Base-by-base conservation (phyloP, 2,113 vertebrate species). In the Oceanodroma tethys region DNA sequence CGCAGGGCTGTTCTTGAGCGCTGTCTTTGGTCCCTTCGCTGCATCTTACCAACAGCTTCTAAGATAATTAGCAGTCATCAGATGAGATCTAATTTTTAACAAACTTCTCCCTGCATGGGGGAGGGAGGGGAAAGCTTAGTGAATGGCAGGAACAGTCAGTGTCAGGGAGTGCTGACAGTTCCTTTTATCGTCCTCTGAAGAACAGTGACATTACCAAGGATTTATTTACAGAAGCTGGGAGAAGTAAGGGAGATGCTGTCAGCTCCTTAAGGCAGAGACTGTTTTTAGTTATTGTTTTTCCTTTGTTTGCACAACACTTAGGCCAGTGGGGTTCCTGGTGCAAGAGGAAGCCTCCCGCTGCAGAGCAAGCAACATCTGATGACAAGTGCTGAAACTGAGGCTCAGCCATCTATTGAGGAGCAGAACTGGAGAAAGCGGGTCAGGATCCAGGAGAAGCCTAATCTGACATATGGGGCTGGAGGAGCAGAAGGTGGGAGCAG, bases 151-250 rank as follows among this genome's bases (percentile, higher is more conserved):
- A 91, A 75, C 75, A 94, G 63, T 62, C 91, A 59, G 67, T 42
- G 67, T 70, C 58, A 53, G 86, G 38, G 91, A 80, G 93, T 63
- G 93, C 90, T 1, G 34, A 96, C 75, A 73, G 85, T 50, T 83
- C 67, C 79, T 97, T 92, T 91, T 86, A 94, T 80, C 20, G 0
- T 92, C 32, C 74, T 83, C 63, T 6, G 10, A 88, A 62, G 71
- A 81, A 7, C 58, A 86, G 67, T 7, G 62, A 93, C 75, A 58
- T 76, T 47, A 55, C 45, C 82, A 53, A 78, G 50, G 79, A 86
- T 92, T 96, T 94, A 93, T 97, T 96, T 96, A 66, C 92, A 95
- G 88, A 89, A 88, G 71, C 59, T 92, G 85, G 63, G 71, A 93
- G 62, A 62, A 96, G 65, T 73, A 68, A 83, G 85, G 67, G 86